A percentile compares a stretch with the other conserved stretches of the same genome.
These are phyloP conservation scores for Spea hammondii DNA, from an alignment of 2,797 vertebrate genomes.

Conservation along the genomic window DNA sequence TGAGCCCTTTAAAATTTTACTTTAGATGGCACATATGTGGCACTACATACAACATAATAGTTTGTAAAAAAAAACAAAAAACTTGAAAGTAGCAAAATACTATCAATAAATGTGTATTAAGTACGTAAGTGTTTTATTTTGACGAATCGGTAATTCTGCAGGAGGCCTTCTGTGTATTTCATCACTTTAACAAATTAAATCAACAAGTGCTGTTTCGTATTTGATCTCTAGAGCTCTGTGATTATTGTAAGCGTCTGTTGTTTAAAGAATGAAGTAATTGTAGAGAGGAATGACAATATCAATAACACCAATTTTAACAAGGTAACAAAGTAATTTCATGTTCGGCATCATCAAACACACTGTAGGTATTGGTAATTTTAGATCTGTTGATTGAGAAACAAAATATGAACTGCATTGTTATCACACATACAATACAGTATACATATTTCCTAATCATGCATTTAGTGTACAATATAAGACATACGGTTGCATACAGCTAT, in stretches of 20 bases:
- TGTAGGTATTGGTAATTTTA: constrained; percentile 1
- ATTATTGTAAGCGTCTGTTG: constrained; percentile 21
- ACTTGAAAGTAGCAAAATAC: no score
- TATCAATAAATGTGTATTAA: no score
- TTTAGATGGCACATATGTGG: no score
- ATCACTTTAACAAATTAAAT: constrained; percentile 37
- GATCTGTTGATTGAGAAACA: not conserved
- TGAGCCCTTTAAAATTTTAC: no score
- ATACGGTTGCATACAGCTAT: no score
- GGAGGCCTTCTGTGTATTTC: constrained; percentile 12
- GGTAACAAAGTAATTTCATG: constrained; percentile 13
- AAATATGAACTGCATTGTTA: no score
- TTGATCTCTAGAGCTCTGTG: constrained; percentile 13
- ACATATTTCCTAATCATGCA: no score
- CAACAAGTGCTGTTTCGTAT: constrained; percentile 16
- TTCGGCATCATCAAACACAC: not conserved
- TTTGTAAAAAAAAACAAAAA: no score
- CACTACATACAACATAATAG: no score
- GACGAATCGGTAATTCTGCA: not conserved
- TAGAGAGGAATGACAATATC: constrained; percentile 10
- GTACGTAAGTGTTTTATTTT: not conserved
- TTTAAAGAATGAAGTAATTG: not conserved
- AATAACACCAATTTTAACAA: not conserved
- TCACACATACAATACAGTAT: no score
- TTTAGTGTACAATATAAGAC: no score